Conservation (phyloP, 2,888 invertebrate genomes). For the Coleophora flavipennella region DNA sequence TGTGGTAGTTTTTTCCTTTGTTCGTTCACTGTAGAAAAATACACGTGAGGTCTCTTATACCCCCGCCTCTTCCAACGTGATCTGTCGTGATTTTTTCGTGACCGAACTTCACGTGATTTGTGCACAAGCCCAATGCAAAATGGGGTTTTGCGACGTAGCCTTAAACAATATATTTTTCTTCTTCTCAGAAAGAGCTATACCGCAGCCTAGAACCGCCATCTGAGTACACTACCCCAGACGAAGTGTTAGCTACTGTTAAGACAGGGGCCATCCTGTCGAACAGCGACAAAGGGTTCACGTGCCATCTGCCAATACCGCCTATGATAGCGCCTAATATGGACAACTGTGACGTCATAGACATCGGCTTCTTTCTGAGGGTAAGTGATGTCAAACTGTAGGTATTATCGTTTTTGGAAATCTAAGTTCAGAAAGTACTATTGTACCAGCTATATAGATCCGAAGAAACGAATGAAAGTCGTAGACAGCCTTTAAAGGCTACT, state of each 20-base stretch:
- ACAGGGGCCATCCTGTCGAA: constrained; percentile 31
- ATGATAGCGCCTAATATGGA: constrained; percentile 36
- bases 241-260: constrained; percentile 20
- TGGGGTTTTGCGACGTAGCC: not conserved
- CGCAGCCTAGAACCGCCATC: constrained; percentile 34
- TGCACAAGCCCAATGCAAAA: not conserved
- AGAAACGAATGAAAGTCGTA: too few relatives aligned
- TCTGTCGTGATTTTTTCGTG: too few relatives aligned
- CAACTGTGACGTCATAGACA: constrained; percentile 40
- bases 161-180: constrained; percentile 2
- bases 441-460: too few relatives aligned
- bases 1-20: too few relatives aligned
- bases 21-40: too few relatives aligned
- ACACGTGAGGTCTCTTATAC: too few relatives aligned
- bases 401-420: too few relatives aligned
- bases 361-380: constrained; percentile 44
- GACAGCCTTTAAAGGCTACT: too few relatives aligned
- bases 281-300: constrained; percentile 21
- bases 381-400: constrained; percentile 5
- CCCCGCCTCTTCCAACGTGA: too few relatives aligned
- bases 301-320: constrained; percentile 33
- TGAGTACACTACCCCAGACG: constrained; percentile 30
- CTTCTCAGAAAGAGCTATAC: constrained; percentile 33
- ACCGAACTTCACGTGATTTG: too few relatives aligned
- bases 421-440: too few relatives aligned